phyloP scores from a whole-genome alignment of 2,888 invertebrate genomes.

The Pristionchus arcanus region DNA sequence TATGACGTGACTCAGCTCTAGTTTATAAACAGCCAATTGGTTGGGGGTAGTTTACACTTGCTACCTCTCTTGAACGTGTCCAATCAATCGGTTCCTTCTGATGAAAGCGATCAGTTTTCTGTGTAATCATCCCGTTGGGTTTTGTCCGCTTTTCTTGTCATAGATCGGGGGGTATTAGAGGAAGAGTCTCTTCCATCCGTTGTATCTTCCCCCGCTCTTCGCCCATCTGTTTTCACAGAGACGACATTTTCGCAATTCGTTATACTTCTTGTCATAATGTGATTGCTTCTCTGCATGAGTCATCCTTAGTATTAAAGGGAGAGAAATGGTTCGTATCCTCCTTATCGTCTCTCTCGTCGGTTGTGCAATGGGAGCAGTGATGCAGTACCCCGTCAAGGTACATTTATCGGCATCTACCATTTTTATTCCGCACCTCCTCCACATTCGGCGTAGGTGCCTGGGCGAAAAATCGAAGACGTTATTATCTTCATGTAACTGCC shows the following conservation, averaged over 20 bases:
- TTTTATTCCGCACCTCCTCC: too few relatives aligned
- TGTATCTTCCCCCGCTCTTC: neutral
- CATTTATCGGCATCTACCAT: too few relatives aligned
- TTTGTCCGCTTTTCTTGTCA: neutral
- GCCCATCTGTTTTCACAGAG: constrained; percentile 22
- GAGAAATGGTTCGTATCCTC: neutral
- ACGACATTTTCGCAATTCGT: constrained; percentile 25
- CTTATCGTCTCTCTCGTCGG: constrained; percentile 5
- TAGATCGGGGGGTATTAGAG: neutral
- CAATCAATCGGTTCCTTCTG: neutral
- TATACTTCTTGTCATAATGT: constrained; percentile 17
- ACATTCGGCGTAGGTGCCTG: too few relatives aligned
- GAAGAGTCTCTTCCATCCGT: neutral
- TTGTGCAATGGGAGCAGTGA: constrained; percentile 34
- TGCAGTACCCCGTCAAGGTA: constrained; percentile 49
- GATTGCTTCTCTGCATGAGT: constrained; percentile 10
- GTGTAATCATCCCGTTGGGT: neutral
- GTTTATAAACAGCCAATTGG: constrained; percentile 35
- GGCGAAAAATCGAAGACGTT: too few relatives aligned
- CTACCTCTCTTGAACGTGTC: neutral
- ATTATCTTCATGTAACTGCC: too few relatives aligned
- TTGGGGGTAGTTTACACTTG: neutral
- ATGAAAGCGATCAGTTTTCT: neutral
- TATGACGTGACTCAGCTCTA: constrained; percentile 29
- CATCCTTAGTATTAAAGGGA: constrained; percentile 10